A percentile compares a stretch with the other conserved stretches of the same genome.
These are phyloP conservation scores for Timandra comae DNA, from an alignment of 2,888 invertebrate genomes.

Conservation along the genomic window DNA sequence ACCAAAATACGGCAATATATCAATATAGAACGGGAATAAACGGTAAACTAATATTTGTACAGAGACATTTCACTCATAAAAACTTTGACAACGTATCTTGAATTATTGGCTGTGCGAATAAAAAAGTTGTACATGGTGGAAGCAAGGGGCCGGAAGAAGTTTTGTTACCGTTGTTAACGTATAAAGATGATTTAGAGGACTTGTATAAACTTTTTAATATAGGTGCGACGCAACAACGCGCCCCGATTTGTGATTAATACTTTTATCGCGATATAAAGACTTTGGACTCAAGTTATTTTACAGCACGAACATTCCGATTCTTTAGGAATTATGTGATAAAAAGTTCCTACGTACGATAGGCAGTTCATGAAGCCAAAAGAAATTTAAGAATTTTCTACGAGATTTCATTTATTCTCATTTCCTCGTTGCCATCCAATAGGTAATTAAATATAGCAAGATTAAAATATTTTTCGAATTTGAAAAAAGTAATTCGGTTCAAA, in stretches of 20 bases:
- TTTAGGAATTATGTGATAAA: no score
- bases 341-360: no score
- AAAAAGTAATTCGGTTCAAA: no score
- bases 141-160: constrained; percentile 43
- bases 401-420: no score
- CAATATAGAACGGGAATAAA: constrained; percentile 34
- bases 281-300: no score
- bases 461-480: no score
- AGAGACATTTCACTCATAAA: constrained; percentile 48
- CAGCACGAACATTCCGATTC: no score
- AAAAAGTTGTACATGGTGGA: constrained; percentile 46
- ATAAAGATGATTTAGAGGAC: constrained; percentile 62
- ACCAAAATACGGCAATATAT: constrained; percentile 54
- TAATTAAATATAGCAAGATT: no score
- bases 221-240: constrained; percentile 37
- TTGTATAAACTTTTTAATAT: constrained; percentile 44
- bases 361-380: no score
- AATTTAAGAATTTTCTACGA: no score
- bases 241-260: constrained; percentile 39
- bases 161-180: constrained; percentile 59
- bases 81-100: constrained; percentile 59
- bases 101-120: constrained; percentile 52
- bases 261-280: no score
- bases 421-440: no score
- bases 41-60: constrained; percentile 52